Base-by-base conservation (phyloP, 2,113 vertebrate species). In the Arothron firmamentum region DNA sequence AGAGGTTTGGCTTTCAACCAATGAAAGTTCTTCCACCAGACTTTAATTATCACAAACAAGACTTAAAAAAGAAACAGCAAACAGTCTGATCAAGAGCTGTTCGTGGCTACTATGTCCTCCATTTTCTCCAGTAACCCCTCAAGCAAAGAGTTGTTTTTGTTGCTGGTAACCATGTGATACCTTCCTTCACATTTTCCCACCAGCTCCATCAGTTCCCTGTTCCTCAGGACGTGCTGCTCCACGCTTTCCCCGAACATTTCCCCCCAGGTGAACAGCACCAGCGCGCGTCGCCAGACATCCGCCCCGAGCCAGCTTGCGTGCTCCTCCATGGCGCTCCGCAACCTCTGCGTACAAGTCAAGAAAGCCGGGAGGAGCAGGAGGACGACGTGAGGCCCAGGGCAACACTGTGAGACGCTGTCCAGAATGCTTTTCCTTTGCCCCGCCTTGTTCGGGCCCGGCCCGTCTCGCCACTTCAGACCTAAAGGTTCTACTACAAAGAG, bases 191-290 rank as follows among this genome's bases (percentile, higher is more conserved):
- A 91, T 51, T 50, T 72, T 61, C 79, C 78, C 0, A 90, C 60
- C 0, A 91, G 85, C 67, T 59, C 59, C 55, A 21, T 59, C 13
- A 89, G 81, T 8, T 90, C 86, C 6, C 75, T 54, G 19, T 80
- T 87, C 70, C 89, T 85, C 52, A 84, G 75, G 25, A 90, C 72
- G 60, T 88, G 88, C 79, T 90, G 89, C 61, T 87, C 79, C 0
- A 59, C 45, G 11, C 83, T 86, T 66, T 86, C 87, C 4, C 86
- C 88, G 41, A 91, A 70, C 51, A 71, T 72, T 17, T 91, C 89
- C 28, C 79, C 88, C 88, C 88, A 90, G 0, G 89, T 90, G 56
- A 91, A 70, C 41, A 91, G 38, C 75, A 90, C 66, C 65, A 90
- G 50, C 0, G 86, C 52, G 45, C 71, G 80, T 0, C 18, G 55